Conservation (phyloP, 2,797 vertebrate genomes). For the Lepilemur septentrionalis region DNA sequence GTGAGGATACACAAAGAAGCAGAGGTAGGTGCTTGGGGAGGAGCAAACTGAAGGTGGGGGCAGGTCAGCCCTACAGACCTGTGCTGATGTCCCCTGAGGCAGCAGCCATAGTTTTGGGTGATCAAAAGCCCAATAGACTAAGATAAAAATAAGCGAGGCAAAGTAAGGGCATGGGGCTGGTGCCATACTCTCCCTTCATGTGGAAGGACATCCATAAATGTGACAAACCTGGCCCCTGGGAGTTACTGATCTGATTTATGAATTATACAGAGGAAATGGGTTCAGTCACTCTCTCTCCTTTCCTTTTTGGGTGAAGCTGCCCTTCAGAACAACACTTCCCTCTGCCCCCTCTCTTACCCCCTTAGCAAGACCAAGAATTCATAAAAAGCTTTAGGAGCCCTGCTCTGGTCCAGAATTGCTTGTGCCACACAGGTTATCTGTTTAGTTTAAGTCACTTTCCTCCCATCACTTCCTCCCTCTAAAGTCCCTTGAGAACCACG, state of each 20-base stretch:
- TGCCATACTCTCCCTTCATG: neutral
- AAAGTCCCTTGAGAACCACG: neutral
- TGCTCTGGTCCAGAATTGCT: neutral
- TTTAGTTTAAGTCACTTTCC: neutral
- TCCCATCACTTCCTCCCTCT: neutral
- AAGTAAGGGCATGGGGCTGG: accelerated
- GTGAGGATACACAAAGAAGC: neutral
- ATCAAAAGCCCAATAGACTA: neutral
- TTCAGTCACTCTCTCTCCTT: neutral
- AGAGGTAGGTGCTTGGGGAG: neutral
- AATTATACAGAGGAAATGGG: neutral
- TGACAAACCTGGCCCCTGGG: neutral
- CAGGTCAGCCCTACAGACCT: neutral
- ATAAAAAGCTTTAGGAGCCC: neutral
- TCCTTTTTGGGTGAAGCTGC: neutral
- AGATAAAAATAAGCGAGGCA: neutral
- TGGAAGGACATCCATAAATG: neutral
- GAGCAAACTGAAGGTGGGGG: neutral
- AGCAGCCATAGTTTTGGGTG: neutral
- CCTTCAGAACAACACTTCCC: neutral
- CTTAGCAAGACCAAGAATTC: neutral
- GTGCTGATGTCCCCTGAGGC: neutral
- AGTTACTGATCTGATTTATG: neutral
- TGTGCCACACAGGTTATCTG: too few species aligned
- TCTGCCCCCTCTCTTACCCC: neutral